Evolutionary conservation across 2,797 vertebrate genomes (phyloP), one percentile per base, ranked within the genome.

Genomic region (Acanthurus tractus): DNA sequence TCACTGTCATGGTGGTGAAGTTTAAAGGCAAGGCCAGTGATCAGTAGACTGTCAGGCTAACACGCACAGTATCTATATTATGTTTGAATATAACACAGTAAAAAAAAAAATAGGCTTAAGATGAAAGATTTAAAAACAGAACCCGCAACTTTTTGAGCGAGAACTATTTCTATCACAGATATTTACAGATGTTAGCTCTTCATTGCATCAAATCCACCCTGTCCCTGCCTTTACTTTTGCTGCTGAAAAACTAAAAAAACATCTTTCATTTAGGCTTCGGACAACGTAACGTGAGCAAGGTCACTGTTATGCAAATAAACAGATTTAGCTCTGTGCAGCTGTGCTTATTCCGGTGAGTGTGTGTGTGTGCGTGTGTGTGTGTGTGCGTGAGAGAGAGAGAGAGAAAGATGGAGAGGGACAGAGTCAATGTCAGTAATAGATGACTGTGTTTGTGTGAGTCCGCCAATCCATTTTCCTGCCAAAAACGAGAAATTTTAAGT

Each of bases 1-100:
- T 99, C 91, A 99, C 98, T 0, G 98, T 99, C 78, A 99, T 99
- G 98, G 97, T 99, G 92, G 97, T 99, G 58, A 99, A 99, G 95
- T 99, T 99, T 91, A 97, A 97, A 91, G 95, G 94, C 92, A 97
- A 96, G 92, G 84, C 92, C 0, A 92, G 92, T 38, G 96, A 96
- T 87, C 94, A 96, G 93, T 97, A 93, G 94, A 78, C 55, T 17
- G 0, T 3, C 23, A 17, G 17, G 49, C 54, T 23, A 12, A 36
- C 50, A 65, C 34, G 42, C 40, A 34, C 53, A 58, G 14, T 56
- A 82, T 70, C 73, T 79, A 40, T 83, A 82, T 73, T 72, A 78
- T 88, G 58, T 91, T 77, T 92, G 68, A 79, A 82, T 73, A 79
- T 56, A 68, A 72, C 52, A 29, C 3, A 29, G 25, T 81, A 71